phyloP scores from a whole-genome alignment of 1,140 invertebrate species.

The Centruroides vittatus region DNA sequence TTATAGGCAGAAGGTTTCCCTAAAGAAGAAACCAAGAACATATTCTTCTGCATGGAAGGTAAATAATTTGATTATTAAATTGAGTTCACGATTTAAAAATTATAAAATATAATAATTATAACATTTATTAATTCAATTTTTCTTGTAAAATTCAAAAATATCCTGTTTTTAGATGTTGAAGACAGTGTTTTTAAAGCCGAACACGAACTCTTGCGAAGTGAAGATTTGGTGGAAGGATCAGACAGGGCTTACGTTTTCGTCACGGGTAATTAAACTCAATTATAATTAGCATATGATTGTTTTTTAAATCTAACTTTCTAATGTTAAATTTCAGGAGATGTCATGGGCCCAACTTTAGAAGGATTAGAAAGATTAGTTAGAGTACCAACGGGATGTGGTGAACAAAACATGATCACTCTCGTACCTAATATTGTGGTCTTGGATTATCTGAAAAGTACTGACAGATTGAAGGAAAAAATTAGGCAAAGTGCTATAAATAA shows the following conservation, averaged over 20 bases:
- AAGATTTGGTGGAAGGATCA: slow-evolving; percentile 36
- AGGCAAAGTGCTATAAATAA: slow-evolving; percentile 41
- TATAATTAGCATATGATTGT: neutral
- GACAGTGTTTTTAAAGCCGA: slow-evolving; percentile 3
- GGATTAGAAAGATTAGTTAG: slow-evolving; percentile 14
- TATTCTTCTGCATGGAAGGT: slow-evolving; percentile 36
- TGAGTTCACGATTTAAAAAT: neutral
- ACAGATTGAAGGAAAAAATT: slow-evolving; percentile 30
- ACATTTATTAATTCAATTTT: neutral
- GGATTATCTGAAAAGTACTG: slow-evolving; percentile 41
- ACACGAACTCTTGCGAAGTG: slow-evolving; percentile 6
- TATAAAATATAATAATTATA: neutral
- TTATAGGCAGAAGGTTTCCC: slow-evolving; percentile 17
- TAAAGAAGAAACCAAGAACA: slow-evolving; percentile 39
- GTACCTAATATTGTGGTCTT: slow-evolving; percentile 59
- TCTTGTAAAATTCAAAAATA: neutral
- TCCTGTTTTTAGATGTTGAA: neutral
- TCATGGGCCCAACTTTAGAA: slow-evolving; percentile 34
- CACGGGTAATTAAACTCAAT: slow-evolving; percentile 33
- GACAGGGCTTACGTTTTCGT: slow-evolving; percentile 39
- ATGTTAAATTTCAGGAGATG: slow-evolving; percentile 30
- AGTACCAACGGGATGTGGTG: slow-evolving; percentile 51
- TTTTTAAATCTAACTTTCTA: neutral
- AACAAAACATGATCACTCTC: slow-evolving; percentile 65
- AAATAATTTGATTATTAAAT: neutral